Evolutionary conservation across 2,888 invertebrate species (phyloP), one percentile per base, ranked within the genome.

Genomic region (Dioctria rufipes): DNA sequence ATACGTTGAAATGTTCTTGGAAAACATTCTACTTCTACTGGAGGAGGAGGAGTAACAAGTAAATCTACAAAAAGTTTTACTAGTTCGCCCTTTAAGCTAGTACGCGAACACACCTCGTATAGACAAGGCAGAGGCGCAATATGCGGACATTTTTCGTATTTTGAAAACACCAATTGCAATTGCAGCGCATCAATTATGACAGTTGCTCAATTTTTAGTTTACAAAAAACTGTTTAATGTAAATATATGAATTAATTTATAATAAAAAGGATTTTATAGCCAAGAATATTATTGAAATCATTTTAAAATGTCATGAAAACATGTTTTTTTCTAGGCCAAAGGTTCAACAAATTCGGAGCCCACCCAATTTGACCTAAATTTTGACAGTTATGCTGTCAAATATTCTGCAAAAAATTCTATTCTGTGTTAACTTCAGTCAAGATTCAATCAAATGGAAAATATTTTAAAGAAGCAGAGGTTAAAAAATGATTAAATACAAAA

Each of bases 91-190:
- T n/a, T n/a, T n/a, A n/a, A n/a, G n/a, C n/a, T n/a, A n/a, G n/a
- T n/a, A n/a, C n/a, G n/a, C n/a, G n/a, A n/a, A n/a, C n/a, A n/a
- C n/a, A n/a, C n/a, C n/a, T n/a, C n/a, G n/a, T n/a, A n/a, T n/a
- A n/a, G n/a, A n/a, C n/a, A n/a, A n/a, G 25, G 25, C 25, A 25
- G 25, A 25, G n/a, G 5, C 65, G 65, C 65, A 37, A 40, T 4
- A 8, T 71, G 8, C 71, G 54, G 71, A 54, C 71, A 71, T 71
- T n/a, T 71, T 69, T 71, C 54, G 58, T 71, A 37, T 71, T 71
- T 71, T 71, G 71, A 71, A 54, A 71, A 71, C 54, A 71, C 3
- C 54, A 39, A 11, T 8, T 6, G 54, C 71, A 71, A 71, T 71
- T 39, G 37, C 51, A 40, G 5, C 25, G 39, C n/a, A 54, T 39